Evolutionary conservation across 1,140 invertebrate species (phyloP).

Genomic region (Nasonia vitripennis): DNA sequence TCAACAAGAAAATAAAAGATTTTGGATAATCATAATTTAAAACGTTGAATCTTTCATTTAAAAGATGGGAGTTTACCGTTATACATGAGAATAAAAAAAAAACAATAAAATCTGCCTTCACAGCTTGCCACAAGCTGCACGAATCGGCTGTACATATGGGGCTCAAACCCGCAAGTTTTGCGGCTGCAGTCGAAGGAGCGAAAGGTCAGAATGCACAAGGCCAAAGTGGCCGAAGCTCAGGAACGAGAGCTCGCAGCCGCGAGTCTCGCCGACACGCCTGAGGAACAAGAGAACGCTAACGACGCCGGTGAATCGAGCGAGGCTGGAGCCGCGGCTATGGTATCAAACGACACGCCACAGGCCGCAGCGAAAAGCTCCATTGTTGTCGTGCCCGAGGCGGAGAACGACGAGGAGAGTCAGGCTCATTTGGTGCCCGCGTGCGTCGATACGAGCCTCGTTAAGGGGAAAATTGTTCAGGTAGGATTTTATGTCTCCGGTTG

Average conservation of each 20-base stretch:
- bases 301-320: background rate
- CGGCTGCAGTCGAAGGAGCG: constrained; percentile 73
- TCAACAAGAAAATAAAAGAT: background rate
- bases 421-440: constrained; percentile 76
- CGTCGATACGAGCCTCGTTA: constrained; percentile 78
- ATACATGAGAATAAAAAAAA: constrained; percentile 6
- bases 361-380: background rate
- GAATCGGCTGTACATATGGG: constrained; percentile 86
- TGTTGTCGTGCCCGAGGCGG: background rate
- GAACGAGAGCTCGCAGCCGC: constrained; percentile 4
- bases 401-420: constrained; percentile 66
- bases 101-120: constrained; percentile 44
- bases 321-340: background rate
- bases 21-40: background rate
- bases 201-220: constrained; percentile 33
- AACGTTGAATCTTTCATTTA: background rate
- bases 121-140: constrained; percentile 82
- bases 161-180: constrained; percentile 85
- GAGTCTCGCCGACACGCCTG: constrained; percentile 48
- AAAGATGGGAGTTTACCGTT: background rate
- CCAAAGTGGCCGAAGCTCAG: constrained; percentile 25
- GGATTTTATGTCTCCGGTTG: background rate
- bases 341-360: background rate
- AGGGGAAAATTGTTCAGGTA: constrained; percentile 78
- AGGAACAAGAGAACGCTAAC: constrained; percentile 62